Evolutionary conservation across 2,888 invertebrate species (phyloP).

Genomic region (Neoascia interrupta): DNA sequence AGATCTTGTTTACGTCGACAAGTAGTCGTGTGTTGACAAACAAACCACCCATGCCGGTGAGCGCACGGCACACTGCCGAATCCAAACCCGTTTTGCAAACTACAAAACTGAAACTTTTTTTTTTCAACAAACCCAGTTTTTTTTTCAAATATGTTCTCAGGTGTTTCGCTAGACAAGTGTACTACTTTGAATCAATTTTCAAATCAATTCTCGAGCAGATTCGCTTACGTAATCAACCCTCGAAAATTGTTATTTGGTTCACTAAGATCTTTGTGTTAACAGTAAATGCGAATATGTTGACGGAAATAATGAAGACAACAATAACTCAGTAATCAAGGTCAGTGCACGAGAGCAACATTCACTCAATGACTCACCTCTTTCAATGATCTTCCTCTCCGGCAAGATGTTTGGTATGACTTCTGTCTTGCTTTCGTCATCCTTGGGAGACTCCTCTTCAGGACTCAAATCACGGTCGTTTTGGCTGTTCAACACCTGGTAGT

Average conservation of each 20-base stretch:
- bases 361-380: conserved; percentile 72
- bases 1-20: neutral
- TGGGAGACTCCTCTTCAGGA: conserved; percentile 83
- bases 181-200: no score
- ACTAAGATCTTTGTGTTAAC: neutral
- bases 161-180: no score
- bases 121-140: no score
- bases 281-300: neutral
- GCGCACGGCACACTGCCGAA: no score
- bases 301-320: neutral
- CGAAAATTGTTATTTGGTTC: no score
- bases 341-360: neutral
- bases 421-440: conserved; percentile 75
- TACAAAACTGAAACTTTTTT: no score
- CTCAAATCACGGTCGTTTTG: conserved; percentile 79
- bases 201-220: no score
- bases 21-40: conserved; percentile 17
- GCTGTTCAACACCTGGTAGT: conserved; percentile 76
- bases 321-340: conserved; percentile 10
- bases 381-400: conserved; percentile 75
- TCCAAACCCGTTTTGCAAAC: no score
- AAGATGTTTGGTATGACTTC: conserved; percentile 74
- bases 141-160: no score
- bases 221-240: no score
- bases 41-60: no score